Base-by-base conservation (phyloP, 1,140 invertebrate species). In the Cataglyphis hispanica region DNA sequence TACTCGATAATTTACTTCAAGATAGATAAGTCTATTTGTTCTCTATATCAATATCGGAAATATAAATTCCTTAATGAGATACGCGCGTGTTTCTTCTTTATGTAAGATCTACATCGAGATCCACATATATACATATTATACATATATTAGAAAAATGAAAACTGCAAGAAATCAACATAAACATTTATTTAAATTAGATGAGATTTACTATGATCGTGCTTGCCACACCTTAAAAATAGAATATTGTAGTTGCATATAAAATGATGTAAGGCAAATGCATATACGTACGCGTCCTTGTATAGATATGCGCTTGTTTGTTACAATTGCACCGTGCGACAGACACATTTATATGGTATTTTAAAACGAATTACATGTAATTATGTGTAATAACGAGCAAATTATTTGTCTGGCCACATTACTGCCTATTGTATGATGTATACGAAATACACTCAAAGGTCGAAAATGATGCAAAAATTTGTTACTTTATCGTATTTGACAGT, bases 341-440 rank as follows among this genome's bases (percentile, higher is more conserved):
- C 25, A 63, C 22, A 7, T 76, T 40, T 61, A 22, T 69, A 61
- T 60, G 56, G 8, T 43, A 76, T 16, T 60, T 31, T 7, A 16
- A 61, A 25, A 76, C 34, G 6, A 13, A 61, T 60, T 61, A 27
- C 27, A 76, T 10, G 37, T 10, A 76, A 76, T 76, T 76, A 76
- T 6, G 25, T n/a, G 5, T 40, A 67, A 19, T 63, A 76, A 76
- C 6, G 25, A 63, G 37, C 7, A 43, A 76, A 43, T 43, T 61
- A 56, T 75, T 31, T 27, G 19, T 16, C 8, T 27, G 19, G 16
- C 8, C 37, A 1, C 22, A 74, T 37, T 34, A 6, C 27, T 2
- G 22, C 11, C 16, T 16, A 16, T 19, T 3, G 16, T 50, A n/a
- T 1, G 11, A 74, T 53, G 40, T 43, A 43, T 2, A 43, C 10